These are phyloP conservation scores for Furnarius figulus DNA, from an alignment of 2,113 vertebrate species.

Conservation along the genomic window DNA sequence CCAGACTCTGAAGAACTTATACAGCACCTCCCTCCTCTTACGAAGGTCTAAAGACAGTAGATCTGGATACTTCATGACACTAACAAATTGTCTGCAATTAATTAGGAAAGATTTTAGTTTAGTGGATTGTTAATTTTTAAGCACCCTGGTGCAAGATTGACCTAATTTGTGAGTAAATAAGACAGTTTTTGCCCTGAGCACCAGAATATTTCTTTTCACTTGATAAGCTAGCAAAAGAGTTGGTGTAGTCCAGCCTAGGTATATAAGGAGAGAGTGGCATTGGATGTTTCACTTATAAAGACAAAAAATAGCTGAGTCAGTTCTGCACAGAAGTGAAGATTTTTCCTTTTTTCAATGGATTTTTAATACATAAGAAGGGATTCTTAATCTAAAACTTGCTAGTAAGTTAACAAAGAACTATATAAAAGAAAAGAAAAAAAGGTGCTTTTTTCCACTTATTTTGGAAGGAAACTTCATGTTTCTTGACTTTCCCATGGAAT, in stretches of 20 bases:
- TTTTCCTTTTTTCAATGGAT: not conserved
- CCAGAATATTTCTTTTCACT: not conserved
- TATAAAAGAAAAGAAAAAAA: not conserved
- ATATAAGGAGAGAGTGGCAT: not conserved
- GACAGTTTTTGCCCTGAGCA: not conserved
- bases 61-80: not conserved
- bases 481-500: not conserved
- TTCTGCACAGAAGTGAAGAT: not conserved
- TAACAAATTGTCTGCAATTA: not conserved
- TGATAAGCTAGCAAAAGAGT: not conserved
- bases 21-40: not conserved
- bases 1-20: not conserved
- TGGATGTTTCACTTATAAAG: not conserved
- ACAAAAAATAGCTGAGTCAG: not conserved
- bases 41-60: not conserved
- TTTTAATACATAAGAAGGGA: not conserved
- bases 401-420: not conserved
- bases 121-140: not conserved
- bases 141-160: not conserved
- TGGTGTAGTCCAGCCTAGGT: not conserved
- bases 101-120: not conserved
- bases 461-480: not conserved
- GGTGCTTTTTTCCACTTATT: not conserved
- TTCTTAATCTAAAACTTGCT: not conserved
- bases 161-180: not conserved